phyloP scores from a whole-genome alignment of 2,113 vertebrate species.

The Etheostoma cragini region DNA sequence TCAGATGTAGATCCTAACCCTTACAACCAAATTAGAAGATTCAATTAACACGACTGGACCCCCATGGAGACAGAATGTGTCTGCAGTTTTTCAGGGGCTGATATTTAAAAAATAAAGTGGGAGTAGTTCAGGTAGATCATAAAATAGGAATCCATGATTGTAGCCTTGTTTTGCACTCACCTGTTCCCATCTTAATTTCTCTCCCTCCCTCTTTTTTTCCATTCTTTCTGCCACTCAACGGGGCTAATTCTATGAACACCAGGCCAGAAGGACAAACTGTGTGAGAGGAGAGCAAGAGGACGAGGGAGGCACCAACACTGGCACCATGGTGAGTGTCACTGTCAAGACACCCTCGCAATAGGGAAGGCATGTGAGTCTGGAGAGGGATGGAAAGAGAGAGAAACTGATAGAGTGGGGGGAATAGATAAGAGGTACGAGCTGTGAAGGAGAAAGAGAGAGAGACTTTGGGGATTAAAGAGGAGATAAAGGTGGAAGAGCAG shows the following conservation, averaged over 20 bases:
- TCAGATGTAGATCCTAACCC: conserved; percentile 28
- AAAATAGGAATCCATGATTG: background rate
- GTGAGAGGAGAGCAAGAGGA: conserved; percentile 58
- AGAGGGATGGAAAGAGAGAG: conserved; percentile 49
- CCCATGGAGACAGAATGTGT: background rate
- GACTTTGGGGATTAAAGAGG: conserved; percentile 64
- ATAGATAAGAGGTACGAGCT: conserved; percentile 43
- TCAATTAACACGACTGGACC: conserved; percentile 20
- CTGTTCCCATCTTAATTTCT: conserved; percentile 12
- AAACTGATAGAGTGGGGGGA: conserved; percentile 40
- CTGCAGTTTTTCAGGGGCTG: background rate
- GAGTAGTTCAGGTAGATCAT: background rate
- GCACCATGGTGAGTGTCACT: conserved; percentile 68
- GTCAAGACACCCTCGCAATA: conserved; percentile 41
- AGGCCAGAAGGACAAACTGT: conserved; percentile 66
- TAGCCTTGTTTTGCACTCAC: background rate
- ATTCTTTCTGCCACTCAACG: conserved; percentile 4
- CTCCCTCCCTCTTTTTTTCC: background rate
- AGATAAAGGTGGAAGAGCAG: conserved; percentile 62
- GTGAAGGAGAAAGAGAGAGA: conserved; percentile 33
- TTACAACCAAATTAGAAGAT: conserved; percentile 6
- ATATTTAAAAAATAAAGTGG: background rate
- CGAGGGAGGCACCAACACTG: conserved; percentile 31
- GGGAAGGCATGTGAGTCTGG: conserved; percentile 46
- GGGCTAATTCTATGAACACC: conserved; percentile 36